Evolutionary conservation across 2,888 invertebrate genomes (phyloP).

Genomic region (Seira ritae): DNA sequence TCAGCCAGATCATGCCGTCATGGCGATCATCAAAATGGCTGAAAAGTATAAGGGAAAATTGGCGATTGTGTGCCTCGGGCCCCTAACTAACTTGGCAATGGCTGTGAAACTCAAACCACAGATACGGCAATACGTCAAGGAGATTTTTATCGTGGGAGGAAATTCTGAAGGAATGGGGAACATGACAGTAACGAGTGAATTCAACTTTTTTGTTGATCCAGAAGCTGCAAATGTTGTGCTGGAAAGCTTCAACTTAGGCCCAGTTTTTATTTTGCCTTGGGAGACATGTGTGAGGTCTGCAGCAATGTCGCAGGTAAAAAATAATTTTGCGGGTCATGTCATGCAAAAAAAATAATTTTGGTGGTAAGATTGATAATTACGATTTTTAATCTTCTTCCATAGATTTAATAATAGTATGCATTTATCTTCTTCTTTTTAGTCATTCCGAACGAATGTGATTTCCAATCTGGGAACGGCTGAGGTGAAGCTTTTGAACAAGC

Average conservation of each 20-base stretch:
- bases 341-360: too few relatives aligned
- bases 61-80: slow-evolving; percentile 77
- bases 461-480: slow-evolving; percentile 76
- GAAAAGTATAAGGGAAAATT: slow-evolving; percentile 71
- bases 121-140: slow-evolving; percentile 61
- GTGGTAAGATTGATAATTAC: too few relatives aligned
- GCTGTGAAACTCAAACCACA: slow-evolving; percentile 82
- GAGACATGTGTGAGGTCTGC: slow-evolving; percentile 79
- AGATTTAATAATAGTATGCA: too few relatives aligned
- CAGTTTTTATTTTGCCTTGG: slow-evolving; percentile 83
- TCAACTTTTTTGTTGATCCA: slow-evolving; percentile 86
- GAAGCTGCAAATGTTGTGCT: slow-evolving; percentile 86
- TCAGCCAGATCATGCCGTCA: slow-evolving; percentile 73
- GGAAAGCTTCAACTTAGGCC: slow-evolving; percentile 78
- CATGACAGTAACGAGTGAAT: slow-evolving; percentile 82
- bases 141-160: slow-evolving; percentile 70
- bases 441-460: slow-evolving; percentile 78
- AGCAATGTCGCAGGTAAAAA: slow-evolving; percentile 53
- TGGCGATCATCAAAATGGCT: slow-evolving; percentile 71
- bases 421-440: too few relatives aligned
- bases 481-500: slow-evolving; percentile 78
- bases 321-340: too few relatives aligned
- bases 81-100: slow-evolving; percentile 88
- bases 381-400: too few relatives aligned
- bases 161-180: slow-evolving; percentile 78